Base-by-base conservation (phyloP, 2,797 vertebrate species). In the Miopithecus talapoin region DNA sequence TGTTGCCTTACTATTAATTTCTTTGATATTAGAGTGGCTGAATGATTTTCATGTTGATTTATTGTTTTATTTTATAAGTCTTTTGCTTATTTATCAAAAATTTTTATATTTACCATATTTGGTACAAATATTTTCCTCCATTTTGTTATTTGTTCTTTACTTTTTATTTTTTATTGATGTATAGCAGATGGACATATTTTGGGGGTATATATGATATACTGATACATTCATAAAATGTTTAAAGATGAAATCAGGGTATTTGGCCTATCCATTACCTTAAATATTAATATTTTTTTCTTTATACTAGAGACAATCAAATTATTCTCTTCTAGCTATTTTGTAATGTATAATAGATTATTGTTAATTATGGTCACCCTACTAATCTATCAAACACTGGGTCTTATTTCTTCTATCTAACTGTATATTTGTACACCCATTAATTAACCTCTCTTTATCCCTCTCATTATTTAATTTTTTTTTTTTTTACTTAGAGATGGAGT, bases 21-120 rank as follows among this genome's bases (percentile, higher is more conserved):
- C 2, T 61, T 92, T 94, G 22, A 70, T 91, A 89, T 36, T 85
- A 81, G 57, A 48, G 85, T 78, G 72, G 19, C 43, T 97, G 79
- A 88, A 80, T 50, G 26, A 91, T 70, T 91, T 95, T 95, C 21
- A 70, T 89, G 10, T 85, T 80, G 84, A 89, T 70, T 64, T 70
- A 70, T 16, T 81, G 28, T 64, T 91, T 91, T 59, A 41, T 91
- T 80, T 39, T 46, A 33, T 94, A 59, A 89, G 9, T 39, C 33
- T 91, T 95, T 94, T 84, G 79, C 30, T 89, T 89, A 89, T 89
- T 85, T 95, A 88, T 61, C 36, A 33, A 41, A 75, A 64, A 75
- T 53, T 87, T 74, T 83, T 90, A 28, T 84, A 48, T 76, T 92
- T 79, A 78, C 11, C 9, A 41, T n/a, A 89, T 95, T 89, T 88